Conservation (phyloP, 2,797 vertebrate genomes). For the Somateria mollissima region DNA sequence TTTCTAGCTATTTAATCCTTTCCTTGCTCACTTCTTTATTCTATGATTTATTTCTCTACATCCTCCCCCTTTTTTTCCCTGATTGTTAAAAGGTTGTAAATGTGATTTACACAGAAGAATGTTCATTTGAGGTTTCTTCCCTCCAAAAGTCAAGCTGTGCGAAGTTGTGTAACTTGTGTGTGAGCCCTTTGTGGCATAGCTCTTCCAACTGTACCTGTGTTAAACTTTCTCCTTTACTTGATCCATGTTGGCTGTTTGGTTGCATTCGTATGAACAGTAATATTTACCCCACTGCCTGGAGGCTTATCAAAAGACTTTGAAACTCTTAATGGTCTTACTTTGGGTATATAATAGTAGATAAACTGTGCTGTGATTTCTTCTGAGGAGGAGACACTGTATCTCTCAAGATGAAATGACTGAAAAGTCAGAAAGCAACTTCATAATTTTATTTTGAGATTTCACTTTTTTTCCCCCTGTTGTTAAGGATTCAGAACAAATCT, state of each 20-base stretch:
- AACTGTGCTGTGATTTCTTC: background rate
- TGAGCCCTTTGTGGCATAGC: background rate
- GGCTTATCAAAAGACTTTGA: background rate
- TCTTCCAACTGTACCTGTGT: background rate
- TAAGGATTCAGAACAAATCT: background rate
- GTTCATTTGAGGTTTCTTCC: background rate
- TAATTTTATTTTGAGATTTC: background rate
- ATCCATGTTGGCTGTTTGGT: background rate
- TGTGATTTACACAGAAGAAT: background rate
- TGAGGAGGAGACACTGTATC: background rate
- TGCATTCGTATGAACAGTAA: background rate
- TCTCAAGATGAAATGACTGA: background rate
- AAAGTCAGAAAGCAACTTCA: background rate
- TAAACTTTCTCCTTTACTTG: background rate
- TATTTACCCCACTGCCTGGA: background rate
- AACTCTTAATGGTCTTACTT: background rate
- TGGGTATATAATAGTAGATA: background rate
- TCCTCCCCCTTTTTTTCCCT: background rate
- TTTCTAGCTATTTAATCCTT: background rate
- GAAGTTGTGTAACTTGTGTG: background rate
- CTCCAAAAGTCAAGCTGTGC: background rate
- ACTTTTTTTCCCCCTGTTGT: background rate
- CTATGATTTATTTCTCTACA: background rate
- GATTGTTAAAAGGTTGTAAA: background rate
- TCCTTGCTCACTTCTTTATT: background rate